Evolutionary conservation across 2,113 vertebrate genomes (phyloP), one percentile per base, ranked within the genome.

Genomic region (Dendropsophus ebraccatus): DNA sequence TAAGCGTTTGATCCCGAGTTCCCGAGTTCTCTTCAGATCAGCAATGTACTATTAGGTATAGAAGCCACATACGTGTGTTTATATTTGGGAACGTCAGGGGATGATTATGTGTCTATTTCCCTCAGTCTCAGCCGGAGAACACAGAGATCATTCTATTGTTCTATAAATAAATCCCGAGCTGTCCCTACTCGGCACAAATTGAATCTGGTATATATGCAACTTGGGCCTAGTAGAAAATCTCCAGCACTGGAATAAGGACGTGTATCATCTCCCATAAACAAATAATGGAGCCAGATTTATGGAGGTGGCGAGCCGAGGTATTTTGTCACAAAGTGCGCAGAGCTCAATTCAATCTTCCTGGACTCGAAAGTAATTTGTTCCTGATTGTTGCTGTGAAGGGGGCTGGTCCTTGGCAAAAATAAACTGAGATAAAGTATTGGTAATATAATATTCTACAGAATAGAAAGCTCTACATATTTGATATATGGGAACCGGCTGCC

Each of bases 211-310:
- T 87, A 81, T 87, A 73, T 81, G 78, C 85, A 87, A 87, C 78
- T 47, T 72, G 85, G 78, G 85, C 77, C 85, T 74, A 81, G 85
- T 81, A 87, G 67, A 81, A 87, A 74, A 60, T 86, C 54, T 87
- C 52, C 28, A 58, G 54, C 25, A 81, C 21, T n/a, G 41, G 45
- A 87, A 81, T 87, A 81, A 73, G 77, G 41, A 81, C 62, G 67
- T 87, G 77, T 74, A 87, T 81, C 65, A 87, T 87, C 77, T 73
- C 67, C 41, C 65, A 72, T 81, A 87, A 85, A 81, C 35, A 81
- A 87, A 81, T 81, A 81, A 74, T 74, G 25, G 78, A 47, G 52
- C 49, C 52, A 74, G 85, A 81, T 87, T 87, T 87, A 87, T 87
- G 85, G 30, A 4, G 65, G 58, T 80, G 70, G 58, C 30, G 54